These are phyloP conservation scores for Andrena cerasifolii DNA, from an alignment of 1,140 invertebrate genomes.

Conservation along the genomic window DNA sequence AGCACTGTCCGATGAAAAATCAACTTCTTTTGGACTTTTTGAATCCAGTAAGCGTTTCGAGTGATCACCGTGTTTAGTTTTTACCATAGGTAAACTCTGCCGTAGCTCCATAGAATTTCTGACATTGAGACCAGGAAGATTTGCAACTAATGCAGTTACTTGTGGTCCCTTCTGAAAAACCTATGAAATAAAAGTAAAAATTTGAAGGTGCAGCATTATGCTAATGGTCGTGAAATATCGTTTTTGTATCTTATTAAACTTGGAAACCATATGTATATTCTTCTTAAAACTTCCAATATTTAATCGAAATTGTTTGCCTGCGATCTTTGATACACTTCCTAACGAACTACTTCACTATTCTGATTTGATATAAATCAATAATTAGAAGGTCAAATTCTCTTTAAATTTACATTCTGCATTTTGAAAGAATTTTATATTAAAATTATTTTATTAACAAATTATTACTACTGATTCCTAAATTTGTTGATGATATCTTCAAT, in stretches of 20 bases:
- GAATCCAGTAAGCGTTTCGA: constrained; percentile 59
- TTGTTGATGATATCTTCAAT: no score
- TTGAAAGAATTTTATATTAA: no score
- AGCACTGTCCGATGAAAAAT: constrained; percentile 71
- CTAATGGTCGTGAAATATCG: not conserved
- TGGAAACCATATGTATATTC: no score
- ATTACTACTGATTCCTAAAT: no score
- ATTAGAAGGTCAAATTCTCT: no score
- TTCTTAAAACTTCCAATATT: no score
- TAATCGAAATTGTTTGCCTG: not conserved
- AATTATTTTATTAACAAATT: no score
- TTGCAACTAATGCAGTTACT: constrained; percentile 83
- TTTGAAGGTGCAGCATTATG: not conserved
- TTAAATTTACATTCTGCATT: not conserved
- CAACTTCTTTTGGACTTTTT: constrained; percentile 67
- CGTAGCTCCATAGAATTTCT: constrained; percentile 73
- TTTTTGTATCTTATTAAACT: no score
- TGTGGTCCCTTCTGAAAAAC: constrained; percentile 86
- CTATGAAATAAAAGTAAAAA: constrained; percentile 63
- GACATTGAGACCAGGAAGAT: constrained; percentile 84
- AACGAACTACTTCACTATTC: no score
- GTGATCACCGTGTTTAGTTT: constrained; percentile 70
- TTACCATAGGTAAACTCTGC: constrained; percentile 74
- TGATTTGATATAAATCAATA: no score
- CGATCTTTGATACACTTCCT: no score